Evolutionary conservation across 1,140 invertebrate genomes (phyloP).

Genomic region (Hycleus cichorii): DNA sequence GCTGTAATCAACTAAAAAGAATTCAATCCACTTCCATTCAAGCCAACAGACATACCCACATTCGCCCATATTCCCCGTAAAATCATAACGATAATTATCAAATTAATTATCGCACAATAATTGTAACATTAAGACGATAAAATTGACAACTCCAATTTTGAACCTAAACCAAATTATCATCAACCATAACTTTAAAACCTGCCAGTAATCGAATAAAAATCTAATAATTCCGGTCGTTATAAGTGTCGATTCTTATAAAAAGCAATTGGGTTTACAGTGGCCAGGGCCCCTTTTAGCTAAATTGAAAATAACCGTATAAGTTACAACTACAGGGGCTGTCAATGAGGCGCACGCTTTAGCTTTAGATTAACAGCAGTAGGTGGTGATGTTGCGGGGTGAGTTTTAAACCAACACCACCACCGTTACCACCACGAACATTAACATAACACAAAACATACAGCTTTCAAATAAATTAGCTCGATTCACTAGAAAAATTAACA

Average conservation of each 20-base stretch:
- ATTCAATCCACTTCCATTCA: constrained; percentile 35
- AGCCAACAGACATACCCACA: not conserved
- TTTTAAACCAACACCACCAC: not conserved
- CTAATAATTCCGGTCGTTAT: constrained; percentile 34
- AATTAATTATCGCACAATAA: no score
- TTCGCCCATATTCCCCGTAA: not conserved
- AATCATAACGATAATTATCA: no score
- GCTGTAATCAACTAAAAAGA: constrained; percentile 41
- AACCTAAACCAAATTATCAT: constrained; percentile 29
- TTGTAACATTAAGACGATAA: no score
- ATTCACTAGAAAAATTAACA: constrained; percentile 6
- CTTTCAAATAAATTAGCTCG: constrained; percentile 38
- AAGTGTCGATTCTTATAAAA: constrained; percentile 38
- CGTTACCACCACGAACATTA: constrained; percentile 27
- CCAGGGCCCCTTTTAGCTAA: constrained; percentile 38
- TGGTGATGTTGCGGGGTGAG: not conserved
- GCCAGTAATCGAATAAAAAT: constrained; percentile 31
- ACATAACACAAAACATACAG: not conserved
- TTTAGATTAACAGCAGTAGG: not conserved
- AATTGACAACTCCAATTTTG: constrained; percentile 2
- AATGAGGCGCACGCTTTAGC: constrained; percentile 26
- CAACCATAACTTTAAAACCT: constrained; percentile 25
- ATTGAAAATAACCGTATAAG: constrained; percentile 38
- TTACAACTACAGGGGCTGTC: constrained; percentile 28
- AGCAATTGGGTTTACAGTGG: constrained; percentile 33